Conservation (phyloP, 1,140 invertebrate genomes). For the Penaeus indicus region DNA sequence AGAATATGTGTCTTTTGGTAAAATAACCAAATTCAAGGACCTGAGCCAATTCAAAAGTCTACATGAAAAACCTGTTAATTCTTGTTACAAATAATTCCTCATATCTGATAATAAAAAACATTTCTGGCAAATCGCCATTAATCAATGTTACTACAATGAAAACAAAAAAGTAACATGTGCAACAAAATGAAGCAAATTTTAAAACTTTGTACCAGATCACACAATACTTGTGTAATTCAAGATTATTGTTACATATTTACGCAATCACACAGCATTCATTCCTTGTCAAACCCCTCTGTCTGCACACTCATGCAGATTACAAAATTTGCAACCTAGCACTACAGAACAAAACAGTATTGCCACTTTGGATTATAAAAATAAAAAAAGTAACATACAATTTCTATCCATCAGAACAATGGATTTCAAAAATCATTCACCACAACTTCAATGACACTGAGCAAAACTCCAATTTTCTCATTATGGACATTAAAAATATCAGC, state of each 20-base stretch:
- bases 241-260: neutral
- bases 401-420: constrained; percentile 27
- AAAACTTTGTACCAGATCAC: constrained; percentile 47
- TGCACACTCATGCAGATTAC: constrained; percentile 6
- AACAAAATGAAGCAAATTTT: constrained; percentile 39
- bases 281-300: neutral
- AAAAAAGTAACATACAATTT: constrained; percentile 11
- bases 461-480: too few relatives aligned
- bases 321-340: constrained; percentile 26
- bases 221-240: constrained; percentile 8
- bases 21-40: too few relatives aligned
- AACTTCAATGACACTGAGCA: too few relatives aligned
- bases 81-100: too few relatives aligned
- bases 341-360: constrained; percentile 18
- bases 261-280: constrained; percentile 24
- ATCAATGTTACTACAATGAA: neutral
- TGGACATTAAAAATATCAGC: too few relatives aligned
- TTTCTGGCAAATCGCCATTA: too few relatives aligned
- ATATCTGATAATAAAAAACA: too few relatives aligned
- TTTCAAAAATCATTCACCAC: neutral
- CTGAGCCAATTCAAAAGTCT: too few relatives aligned
- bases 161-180: constrained; percentile 29
- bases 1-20: too few relatives aligned
- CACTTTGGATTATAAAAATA: neutral
- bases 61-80: too few relatives aligned